A percentile compares a stretch with the other conserved stretches of the same genome.
Conservation (phyloP, 2,113 vertebrate genomes). For the Desmodus rotundus region DNA sequence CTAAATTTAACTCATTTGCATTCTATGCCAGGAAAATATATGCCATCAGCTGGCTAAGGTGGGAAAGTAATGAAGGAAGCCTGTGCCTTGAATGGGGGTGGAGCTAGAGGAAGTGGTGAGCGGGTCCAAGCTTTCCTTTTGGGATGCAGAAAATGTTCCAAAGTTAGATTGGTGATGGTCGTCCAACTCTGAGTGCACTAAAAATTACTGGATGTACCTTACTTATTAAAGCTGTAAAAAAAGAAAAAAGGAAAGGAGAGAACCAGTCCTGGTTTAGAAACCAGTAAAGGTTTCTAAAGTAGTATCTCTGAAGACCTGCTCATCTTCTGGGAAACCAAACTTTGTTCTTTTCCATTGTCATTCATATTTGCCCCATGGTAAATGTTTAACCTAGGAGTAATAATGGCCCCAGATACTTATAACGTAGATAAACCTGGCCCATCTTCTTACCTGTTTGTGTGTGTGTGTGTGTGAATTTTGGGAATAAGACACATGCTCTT, state of each 20-base stretch:
- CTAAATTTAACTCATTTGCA: background rate
- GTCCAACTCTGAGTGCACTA: background rate
- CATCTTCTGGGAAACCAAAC: background rate
- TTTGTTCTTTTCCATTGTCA: background rate
- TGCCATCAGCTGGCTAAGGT: background rate
- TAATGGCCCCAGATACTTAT: background rate
- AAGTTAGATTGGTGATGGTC: background rate
- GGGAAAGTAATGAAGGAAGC: background rate
- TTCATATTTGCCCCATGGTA: background rate
- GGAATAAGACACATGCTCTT: background rate
- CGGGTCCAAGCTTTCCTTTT: background rate
- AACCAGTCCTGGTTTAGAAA: background rate
- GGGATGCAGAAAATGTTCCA: background rate
- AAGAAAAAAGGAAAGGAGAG: background rate
- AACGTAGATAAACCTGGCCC: background rate
- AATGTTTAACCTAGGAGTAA: background rate
- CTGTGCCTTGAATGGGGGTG: background rate
- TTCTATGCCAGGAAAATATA: background rate
- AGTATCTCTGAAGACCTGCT: background rate
- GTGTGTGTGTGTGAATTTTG: background rate
- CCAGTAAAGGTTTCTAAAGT: background rate
- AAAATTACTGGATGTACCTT: background rate
- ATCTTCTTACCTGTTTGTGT: background rate
- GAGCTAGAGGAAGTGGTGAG: background rate
- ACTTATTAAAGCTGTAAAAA: background rate